Percentiles rank a stretch among this genome's conserved stretches.
Conservation (phyloP, 2,888 invertebrate genomes). For the Aphrophora alni region DNA sequence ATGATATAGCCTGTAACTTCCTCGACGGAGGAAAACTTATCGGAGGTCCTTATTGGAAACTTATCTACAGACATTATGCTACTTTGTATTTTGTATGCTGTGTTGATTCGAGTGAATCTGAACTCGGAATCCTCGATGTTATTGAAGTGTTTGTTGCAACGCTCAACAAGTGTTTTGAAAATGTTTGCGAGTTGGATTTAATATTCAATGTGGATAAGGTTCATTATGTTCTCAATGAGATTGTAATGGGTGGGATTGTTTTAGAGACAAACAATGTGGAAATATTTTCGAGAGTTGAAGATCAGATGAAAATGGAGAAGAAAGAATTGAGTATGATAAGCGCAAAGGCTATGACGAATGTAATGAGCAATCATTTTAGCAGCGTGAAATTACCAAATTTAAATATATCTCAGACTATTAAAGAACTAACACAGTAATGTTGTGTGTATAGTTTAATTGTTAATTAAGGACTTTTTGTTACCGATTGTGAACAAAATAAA, state of each 20-base stretch:
- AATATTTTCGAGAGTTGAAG: not conserved
- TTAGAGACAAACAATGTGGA: not conserved
- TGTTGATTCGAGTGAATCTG: slow-evolving; percentile 22
- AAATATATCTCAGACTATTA: not conserved
- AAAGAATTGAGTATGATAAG: not conserved
- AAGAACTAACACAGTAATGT: not conserved
- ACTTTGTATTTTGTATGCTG: slow-evolving; percentile 30
- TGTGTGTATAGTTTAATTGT: no score
- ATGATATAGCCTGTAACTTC: slow-evolving; percentile 12
- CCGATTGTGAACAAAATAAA: no score
- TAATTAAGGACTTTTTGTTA: no score
- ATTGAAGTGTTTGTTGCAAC: slow-evolving; percentile 30
- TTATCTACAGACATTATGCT: slow-evolving; percentile 32
- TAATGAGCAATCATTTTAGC: not conserved
- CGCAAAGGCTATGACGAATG: not conserved
- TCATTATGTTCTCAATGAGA: slow-evolving; percentile 25
- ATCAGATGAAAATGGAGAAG: not conserved
- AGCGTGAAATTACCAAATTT: not conserved
- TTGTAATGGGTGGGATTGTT: slow-evolving; percentile 28
- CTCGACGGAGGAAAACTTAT: slow-evolving; percentile 10
- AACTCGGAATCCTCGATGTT: slow-evolving; percentile 25
- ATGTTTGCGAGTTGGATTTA: slow-evolving; percentile 33
- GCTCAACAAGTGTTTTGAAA: slow-evolving; percentile 34
- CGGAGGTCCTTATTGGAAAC: slow-evolving; percentile 11
- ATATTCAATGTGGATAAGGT: slow-evolving; percentile 32